These are phyloP conservation scores for Graptemys geographica DNA, from an alignment of 2,797 vertebrate genomes.

Conservation along the genomic window DNA sequence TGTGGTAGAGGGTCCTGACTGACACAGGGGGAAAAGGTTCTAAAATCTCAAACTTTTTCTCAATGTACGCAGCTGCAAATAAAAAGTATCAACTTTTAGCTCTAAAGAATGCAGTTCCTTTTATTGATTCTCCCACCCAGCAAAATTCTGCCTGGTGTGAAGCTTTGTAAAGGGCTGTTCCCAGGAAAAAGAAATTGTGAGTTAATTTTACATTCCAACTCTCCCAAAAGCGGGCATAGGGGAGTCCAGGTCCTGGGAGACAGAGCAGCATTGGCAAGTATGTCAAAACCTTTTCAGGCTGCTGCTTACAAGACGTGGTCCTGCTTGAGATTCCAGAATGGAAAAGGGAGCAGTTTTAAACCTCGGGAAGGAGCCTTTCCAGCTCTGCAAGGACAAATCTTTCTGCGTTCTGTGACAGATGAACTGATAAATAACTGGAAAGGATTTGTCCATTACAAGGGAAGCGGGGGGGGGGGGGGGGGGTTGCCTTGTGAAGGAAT, in stretches of 20 bases:
- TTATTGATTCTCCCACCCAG: neutral
- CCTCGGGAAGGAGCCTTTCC: neutral
- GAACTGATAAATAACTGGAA: conserved; percentile 11
- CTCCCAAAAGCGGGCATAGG: neutral
- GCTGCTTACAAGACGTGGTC: neutral
- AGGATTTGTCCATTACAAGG: neutral
- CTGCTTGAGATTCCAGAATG: neutral
- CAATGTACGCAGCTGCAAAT: neutral
- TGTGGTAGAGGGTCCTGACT: neutral
- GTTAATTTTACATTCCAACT: neutral
- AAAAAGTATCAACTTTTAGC: neutral
- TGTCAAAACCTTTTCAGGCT: neutral
- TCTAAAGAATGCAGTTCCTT: neutral
- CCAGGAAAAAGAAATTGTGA: neutral
- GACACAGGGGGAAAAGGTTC: neutral
- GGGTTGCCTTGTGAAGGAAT: neutral
- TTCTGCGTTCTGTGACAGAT: conserved; percentile 10
- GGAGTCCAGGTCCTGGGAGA: neutral
- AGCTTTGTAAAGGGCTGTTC: neutral
- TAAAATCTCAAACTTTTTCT: too few relatives aligned
- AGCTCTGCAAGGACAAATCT: neutral
- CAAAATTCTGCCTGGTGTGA: neutral
- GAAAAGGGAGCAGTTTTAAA: neutral
- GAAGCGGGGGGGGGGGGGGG: neutral
- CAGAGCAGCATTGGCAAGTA: neutral